Conservation (phyloP, 2,797 vertebrate genomes). For the Sebastes minor region DNA sequence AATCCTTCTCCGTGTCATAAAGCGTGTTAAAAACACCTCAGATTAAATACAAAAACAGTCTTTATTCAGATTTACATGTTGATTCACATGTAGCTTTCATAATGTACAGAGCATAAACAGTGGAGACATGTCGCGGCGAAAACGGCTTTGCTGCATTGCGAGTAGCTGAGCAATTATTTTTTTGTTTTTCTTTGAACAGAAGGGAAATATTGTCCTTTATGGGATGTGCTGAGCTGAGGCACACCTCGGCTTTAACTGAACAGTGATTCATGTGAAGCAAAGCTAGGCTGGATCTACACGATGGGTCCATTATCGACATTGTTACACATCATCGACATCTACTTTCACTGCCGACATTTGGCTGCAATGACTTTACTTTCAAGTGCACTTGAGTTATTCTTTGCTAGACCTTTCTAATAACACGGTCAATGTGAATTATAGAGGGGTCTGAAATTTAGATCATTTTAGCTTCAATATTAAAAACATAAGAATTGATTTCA, state of each 20-base stretch:
- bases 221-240: neutral
- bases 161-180: neutral
- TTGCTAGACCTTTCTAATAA: neutral
- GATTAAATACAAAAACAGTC: conserved; percentile 58
- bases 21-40: neutral
- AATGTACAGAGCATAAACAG: conserved; percentile 36
- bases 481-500: neutral
- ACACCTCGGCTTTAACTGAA: neutral
- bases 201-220: neutral
- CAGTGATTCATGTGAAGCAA: neutral
- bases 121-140: conserved; percentile 2
- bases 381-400: conserved; percentile 54
- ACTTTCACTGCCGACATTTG: neutral
- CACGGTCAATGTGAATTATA: neutral
- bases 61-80: conserved; percentile 68
- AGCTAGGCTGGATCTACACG: neutral
- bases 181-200: neutral
- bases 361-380: neutral
- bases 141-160: neutral
- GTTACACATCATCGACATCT: neutral
- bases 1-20: neutral
- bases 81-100: conserved; percentile 56
- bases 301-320: neutral
- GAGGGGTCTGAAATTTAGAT: neutral
- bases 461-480: neutral